Evolutionary conservation across 2,797 vertebrate species (phyloP), one percentile per base, ranked within the genome.

Genomic region (Tangara arthus): DNA sequence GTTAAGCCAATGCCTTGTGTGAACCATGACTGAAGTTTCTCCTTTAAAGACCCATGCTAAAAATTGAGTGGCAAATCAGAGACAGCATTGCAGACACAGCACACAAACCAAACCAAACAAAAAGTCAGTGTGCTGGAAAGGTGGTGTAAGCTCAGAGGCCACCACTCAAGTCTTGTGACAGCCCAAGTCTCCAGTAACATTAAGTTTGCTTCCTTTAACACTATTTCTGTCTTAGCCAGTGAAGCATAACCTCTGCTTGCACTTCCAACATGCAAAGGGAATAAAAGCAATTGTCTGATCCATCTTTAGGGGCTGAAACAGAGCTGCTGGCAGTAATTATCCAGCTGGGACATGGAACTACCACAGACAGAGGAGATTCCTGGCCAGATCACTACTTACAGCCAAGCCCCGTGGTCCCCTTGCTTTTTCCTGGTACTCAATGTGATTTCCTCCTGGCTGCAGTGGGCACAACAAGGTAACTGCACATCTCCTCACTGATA

Each of bases 111-210:
- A 75, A 41, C 59, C 7, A 49, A 73, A 79, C 28, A 8, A 53
- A 19, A 47, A 15, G 21, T 15, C 35, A 27, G 42, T 14, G 15
- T 46, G 20, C 65, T 75, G 53, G n/a, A 57, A 39, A 75, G 53
- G 65, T 5, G 83, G 34, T 9, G 0, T 3, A 41, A 81, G 65
- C 41, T 44, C n/a, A 60, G 82, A 3, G 0, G 30, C 16, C 5
- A 1, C 59, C 4, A 0, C 52, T 61, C 50, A 6, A 5, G 22
- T 1, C 47, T 82, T 52, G 21, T 12, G 32, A 13, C 27, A 53
- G 50, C 41, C 41, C 34, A 42, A 30, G 27, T 2, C 32, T 17
- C 37, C 22, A 39, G 61, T 2, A 75, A 64, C 13, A 64, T 7
- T 12, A 30, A 57, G 11, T 13, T 27, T 14, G 12, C 14, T 69